These are phyloP conservation scores for Ectemnius continuus DNA, from an alignment of 2,888 invertebrate species.

Conservation along the genomic window DNA sequence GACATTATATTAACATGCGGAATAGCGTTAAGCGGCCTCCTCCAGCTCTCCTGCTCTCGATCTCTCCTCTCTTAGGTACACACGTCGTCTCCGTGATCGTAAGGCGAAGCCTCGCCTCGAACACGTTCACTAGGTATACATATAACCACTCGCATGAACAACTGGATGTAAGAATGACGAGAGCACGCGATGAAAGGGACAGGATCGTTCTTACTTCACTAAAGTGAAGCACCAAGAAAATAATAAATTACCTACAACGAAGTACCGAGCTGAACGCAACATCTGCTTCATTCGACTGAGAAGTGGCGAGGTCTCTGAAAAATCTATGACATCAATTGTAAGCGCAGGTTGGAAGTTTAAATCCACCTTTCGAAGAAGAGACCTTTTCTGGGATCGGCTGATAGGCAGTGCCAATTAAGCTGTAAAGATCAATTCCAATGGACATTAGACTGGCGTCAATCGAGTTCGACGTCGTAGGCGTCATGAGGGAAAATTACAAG, in stretches of 20 bases:
- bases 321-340: no score
- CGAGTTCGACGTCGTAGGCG: constrained; percentile 1
- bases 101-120: neutral
- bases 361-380: no score
- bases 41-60: constrained; percentile 20
- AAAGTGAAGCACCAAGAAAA: no score
- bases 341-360: no score
- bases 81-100: no score
- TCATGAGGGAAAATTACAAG: constrained; percentile 31
- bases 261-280: no score
- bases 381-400: no score
- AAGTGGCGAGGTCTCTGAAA: no score
- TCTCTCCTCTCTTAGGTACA: no score
- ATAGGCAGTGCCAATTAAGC: no score
- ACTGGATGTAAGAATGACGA: neutral
- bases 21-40: constrained; percentile 43
- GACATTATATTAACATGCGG: constrained; percentile 64
- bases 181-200: neutral
- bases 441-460: constrained; percentile 19
- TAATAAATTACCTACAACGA: no score
- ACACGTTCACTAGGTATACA: neutral
- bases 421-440: constrained; percentile 22
- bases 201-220: neutral
- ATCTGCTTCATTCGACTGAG: no score
- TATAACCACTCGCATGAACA: constrained; percentile 3